Evolutionary conservation across 2,113 vertebrate species (phyloP), one percentile per base, ranked within the genome.

Genomic region (Vicugna pacos): DNA sequence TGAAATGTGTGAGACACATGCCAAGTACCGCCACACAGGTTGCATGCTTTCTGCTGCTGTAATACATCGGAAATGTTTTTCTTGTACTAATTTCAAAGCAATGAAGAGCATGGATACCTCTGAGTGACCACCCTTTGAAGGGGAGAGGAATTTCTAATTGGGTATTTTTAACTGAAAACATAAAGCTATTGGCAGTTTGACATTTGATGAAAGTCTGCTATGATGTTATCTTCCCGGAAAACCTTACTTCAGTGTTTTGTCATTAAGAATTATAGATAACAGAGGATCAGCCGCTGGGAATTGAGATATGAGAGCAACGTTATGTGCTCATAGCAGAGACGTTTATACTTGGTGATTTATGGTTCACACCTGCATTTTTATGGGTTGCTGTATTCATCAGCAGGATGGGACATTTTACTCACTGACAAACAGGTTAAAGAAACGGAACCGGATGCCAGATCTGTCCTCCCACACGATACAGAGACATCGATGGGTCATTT

Each of bases 131-230:
- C 13, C 46, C 91, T 54, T 46, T 65, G 48, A 13, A 89, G 69
- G 46, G 38, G 26, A 75, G 64, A 87, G 58, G 35, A 85, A 65
- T 94, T 95, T 90, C 75, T 95, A 48, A 76, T 82, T 89, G 67
- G 30, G 26, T 76, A 56, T 50, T 91, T 77, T 69, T 35, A 52
- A 93, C 30, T 82, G 30, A n/a, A 89, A 91, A 56, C 58, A 42
- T 50, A 38, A 93, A 85, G 30, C 22, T 90, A 19, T 94, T 91
- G 75, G 65, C 48, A 76, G 17, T 67, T 84, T 84, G 64, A 22
- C 48, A 60, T 88, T 95, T 90, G 80, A 50, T 76, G 46, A 95
- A 76, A 32, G 38, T 76, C 52, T 94, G 26, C 17, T 46, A 16
- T 84, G 52, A 65, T 76, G 64, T 30, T 26, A 17, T 81, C 20